These are phyloP conservation scores for Anoplolepis gracilipes DNA, from an alignment of 1,140 invertebrate genomes.

Conservation along the genomic window DNA sequence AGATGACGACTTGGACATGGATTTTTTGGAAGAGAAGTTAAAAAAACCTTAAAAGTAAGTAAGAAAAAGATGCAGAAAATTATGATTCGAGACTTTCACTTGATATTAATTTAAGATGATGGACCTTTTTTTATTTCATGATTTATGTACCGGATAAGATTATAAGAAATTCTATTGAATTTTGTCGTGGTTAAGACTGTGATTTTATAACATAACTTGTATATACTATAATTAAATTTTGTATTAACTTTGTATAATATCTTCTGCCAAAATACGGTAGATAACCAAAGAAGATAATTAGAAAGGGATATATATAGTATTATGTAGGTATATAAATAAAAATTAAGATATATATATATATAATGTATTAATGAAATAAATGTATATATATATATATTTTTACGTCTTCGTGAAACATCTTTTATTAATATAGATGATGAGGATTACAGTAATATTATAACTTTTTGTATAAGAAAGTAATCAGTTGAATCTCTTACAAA, in stretches of 20 bases:
- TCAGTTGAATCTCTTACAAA: slow-evolving; percentile 38
- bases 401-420: not conserved
- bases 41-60: not conserved
- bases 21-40: not conserved
- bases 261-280: not conserved
- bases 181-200: not conserved
- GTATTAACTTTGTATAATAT: not conserved
- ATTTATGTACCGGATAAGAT: not conserved
- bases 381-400: not conserved
- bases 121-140: not conserved
- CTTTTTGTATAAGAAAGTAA: slow-evolving; percentile 46
- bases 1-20: not conserved
- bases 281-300: not conserved
- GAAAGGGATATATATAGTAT: not conserved
- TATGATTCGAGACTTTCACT: not conserved
- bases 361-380: not conserved
- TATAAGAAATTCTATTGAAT: not conserved
- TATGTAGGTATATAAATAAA: not conserved
- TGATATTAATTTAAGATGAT: not conserved
- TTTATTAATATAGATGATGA: slow-evolving; percentile 56
- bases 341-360: not conserved
- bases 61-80: not conserved
- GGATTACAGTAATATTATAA: slow-evolving; percentile 50
- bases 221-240: slow-evolving; percentile 3
- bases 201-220: not conserved